Conservation (phyloP, 2,888 invertebrate genomes). For the Dicycla oo region DNA sequence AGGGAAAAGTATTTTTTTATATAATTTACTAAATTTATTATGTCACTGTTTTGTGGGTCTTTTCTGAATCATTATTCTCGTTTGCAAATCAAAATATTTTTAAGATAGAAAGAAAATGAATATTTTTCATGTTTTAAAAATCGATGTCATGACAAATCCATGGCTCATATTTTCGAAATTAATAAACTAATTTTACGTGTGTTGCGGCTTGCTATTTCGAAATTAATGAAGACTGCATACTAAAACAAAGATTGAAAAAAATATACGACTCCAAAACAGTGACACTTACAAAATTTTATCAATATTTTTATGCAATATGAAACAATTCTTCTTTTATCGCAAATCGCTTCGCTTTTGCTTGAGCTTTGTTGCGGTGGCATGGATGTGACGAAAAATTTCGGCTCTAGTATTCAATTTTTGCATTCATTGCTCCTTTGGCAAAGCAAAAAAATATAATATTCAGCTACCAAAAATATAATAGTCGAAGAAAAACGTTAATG, state of each 20-base stretch:
- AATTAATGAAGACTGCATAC: not conserved
- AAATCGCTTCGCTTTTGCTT: conserved; percentile 89
- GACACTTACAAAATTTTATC: conserved; percentile 64
- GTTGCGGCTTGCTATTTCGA: not conserved
- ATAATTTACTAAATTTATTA: conserved; percentile 39
- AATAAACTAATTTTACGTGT: not conserved
- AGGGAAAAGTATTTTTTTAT: conserved; percentile 73
- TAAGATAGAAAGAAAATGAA: not conserved
- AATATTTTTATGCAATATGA: conserved; percentile 51
- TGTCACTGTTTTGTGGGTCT: conserved; percentile 82
- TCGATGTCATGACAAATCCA: conserved; percentile 4
- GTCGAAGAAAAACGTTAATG: conserved; percentile 10
- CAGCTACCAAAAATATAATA: not conserved
- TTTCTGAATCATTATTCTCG: conserved; percentile 7
- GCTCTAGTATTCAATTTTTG: conserved; percentile 44
- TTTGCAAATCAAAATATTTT: not conserved
- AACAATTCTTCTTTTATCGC: conserved; percentile 69
- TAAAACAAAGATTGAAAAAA: not conserved
- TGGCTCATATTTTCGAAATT: conserved; percentile 3
- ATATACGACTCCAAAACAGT: conserved; percentile 72
- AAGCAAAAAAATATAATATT: not conserved
- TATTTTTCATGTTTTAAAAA: not conserved
- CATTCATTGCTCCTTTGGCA: conserved; percentile 45
- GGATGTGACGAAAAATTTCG: conserved; percentile 72
- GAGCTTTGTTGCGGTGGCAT: conserved; percentile 84